Evolutionary conservation across 2,888 invertebrate species (phyloP), one percentile per base, ranked within the genome.

Genomic region (Lobophora halterata): DNA sequence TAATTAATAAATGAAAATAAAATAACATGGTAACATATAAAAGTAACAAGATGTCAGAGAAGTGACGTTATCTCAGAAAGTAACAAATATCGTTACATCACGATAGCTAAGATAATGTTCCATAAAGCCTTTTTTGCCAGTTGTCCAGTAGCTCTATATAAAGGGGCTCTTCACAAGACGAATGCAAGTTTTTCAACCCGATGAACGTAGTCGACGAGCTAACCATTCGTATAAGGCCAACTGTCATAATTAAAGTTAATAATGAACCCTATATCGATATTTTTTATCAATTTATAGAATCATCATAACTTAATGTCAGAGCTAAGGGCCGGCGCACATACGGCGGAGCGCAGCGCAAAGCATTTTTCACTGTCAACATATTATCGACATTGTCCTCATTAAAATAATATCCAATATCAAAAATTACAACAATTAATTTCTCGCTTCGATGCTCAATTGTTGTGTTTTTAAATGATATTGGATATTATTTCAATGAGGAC

Each of bases 161-260:
- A 71, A 61, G 59, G 58, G 61, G 51, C 62, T 65, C 62, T 61
- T 58, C 36, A 61, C 49, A 61, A 65, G 61, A 68, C 59, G 65
- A 61, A 71, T 69, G 63, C 67, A 52, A 64, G 72, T 76, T 76
- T 73, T 83, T 83, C 77, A 67, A 60, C 44, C 55, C 61, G 45
- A 41, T 54, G 59, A 56, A 62, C 59, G 65, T 61, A 60, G 68
- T 61, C 63, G 61, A 62, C 70, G 71, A 71, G 76, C 75, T 70
- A 78, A 71, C 67, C 71, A 72, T 75, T 77, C 81, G 52, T 86
- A 83, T 81, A 86, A 63, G 86, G 86, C 67, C 58, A 78, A 79
- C 85, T 85, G 83, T 86, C 81, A 86, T 86, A 86, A 87, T 87
- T 86, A 85, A 85, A 76, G 69, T 73, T 76, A 77, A 78, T 82